Conservation (phyloP, 2,888 invertebrate genomes). For the Nipponacmea schrenckii region DNA sequence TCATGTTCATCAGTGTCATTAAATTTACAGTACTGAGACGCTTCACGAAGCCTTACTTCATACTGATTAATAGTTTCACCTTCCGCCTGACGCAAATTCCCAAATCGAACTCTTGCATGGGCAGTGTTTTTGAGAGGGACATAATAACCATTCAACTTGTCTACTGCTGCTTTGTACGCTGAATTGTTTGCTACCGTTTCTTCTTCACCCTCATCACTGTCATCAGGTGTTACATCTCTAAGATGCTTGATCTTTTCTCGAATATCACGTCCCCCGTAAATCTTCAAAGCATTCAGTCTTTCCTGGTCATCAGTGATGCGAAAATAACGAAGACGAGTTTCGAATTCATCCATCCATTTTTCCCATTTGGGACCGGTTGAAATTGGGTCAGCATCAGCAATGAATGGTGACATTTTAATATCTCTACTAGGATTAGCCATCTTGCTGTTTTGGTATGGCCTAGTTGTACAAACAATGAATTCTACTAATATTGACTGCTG, state of each 20-base stretch:
- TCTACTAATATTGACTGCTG: no score
- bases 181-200: neutral
- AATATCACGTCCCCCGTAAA: neutral
- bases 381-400: constrained; percentile 5
- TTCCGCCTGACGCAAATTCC: neutral
- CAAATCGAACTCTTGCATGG: neutral
- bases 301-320: neutral
- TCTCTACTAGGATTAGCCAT: neutral
- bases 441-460: neutral
- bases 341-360: neutral
- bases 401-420: neutral
- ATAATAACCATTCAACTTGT: neutral
- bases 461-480: neutral
- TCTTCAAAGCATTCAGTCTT: neutral
- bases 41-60: neutral
- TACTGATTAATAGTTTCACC: neutral
- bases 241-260: neutral
- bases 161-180: neutral
- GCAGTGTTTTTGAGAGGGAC: neutral
- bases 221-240: neutral
- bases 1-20: no score
- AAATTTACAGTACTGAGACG: neutral
- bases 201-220: neutral
- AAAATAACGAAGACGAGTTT: neutral
- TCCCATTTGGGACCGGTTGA: neutral